Base-by-base conservation (phyloP, 2,113 vertebrate genomes). In the Myotis lucifugus region DNA sequence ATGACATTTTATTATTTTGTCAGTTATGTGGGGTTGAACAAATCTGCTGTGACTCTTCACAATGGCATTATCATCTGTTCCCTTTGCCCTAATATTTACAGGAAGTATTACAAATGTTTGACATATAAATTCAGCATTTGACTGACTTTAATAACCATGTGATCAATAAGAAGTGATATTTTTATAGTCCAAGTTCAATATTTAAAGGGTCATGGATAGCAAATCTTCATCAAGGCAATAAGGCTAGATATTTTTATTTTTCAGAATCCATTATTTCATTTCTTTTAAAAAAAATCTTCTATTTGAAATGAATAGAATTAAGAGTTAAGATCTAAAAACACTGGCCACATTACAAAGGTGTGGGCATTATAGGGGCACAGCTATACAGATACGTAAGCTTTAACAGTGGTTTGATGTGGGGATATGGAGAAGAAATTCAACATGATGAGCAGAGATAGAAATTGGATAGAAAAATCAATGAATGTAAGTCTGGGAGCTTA, bases 131-230 rank as follows among this genome's bases (percentile, higher is more conserved):
- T 98, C 98, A 99, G 98, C 98, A 99, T 99, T 98, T 99, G 99
- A 99, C 98, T 99, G 99, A 99, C 99, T 99, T 99, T 99, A 99
- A 99, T 99, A 99, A 99, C 98, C 98, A 98, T 97, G 98, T 99
- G 99, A 99, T 99, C 99, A 99, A 99, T 99, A 99, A 98, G 98
- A 99, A 98, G 98, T 99, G 99, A 98, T 99, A 99, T 99, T 99
- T 99, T 99, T 99, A 99, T 98, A 99, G 99, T 98, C 98, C 98
- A 98, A 98, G 98, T 98, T 99, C 98, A 99, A 99, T 99, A 99
- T 99, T 98, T 98, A 98, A 99, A 99, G 98, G 98, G 98, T 98
- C 98, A 99, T 74, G 90, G 98, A 96, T 98, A 98, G 98, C 23
- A 52, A 98, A 99, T 98, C 98, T 99, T 99, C 98, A 99, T 99